Evolutionary conservation across 2,888 invertebrate genomes (phyloP).

Genomic region (Frankliniella fusca): DNA sequence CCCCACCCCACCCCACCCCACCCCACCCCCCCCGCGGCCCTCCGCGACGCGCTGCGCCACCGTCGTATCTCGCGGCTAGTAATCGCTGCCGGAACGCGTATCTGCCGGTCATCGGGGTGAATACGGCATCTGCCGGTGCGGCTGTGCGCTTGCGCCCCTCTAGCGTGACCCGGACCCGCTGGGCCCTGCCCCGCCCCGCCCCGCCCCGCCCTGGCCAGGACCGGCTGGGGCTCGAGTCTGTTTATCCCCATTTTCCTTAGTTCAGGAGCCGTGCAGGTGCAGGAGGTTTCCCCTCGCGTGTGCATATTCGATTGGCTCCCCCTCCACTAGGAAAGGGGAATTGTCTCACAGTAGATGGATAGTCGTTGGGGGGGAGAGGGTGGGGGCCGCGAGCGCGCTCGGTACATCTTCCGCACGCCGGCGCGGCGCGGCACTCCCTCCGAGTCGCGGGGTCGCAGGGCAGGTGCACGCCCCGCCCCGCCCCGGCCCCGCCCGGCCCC

Average conservation of each 20-base stretch:
- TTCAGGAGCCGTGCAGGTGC: too few relatives aligned
- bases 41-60: neutral
- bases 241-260: too few relatives aligned
- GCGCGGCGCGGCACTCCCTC: too few relatives aligned
- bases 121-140: neutral
- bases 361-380: too few relatives aligned
- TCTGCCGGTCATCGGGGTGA: constrained; percentile 10
- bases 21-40: neutral
- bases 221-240: neutral
- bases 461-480: neutral
- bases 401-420: too few relatives aligned
- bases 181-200: neutral
- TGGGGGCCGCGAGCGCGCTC: too few relatives aligned
- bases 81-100: constrained; percentile 5
- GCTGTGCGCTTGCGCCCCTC: neutral
- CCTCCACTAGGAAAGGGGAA: too few relatives aligned
- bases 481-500: neutral
- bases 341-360: too few relatives aligned
- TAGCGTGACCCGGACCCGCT: neutral
- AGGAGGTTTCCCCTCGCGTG: too few relatives aligned
- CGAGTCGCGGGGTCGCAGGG: neutral
- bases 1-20: too few relatives aligned
- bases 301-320: too few relatives aligned
- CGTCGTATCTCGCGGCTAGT: neutral
- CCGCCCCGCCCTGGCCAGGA: neutral